phyloP scores from a whole-genome alignment of 2,888 invertebrate genomes.

The Quadriops clusia region DNA sequence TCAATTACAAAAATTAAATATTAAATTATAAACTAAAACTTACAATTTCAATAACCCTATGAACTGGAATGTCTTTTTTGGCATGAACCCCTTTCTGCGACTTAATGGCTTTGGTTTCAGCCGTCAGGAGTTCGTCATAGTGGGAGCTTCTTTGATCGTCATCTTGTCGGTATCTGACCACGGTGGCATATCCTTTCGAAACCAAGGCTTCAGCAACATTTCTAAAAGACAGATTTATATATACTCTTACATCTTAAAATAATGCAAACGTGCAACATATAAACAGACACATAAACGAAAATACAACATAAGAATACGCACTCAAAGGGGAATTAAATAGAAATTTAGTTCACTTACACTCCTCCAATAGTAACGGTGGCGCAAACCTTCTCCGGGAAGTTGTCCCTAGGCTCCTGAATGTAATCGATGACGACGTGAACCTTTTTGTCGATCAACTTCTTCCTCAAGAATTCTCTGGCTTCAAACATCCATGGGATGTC shows the following conservation, averaged over 20 bases:
- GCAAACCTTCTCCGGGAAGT: slow-evolving; percentile 89
- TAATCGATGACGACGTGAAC: slow-evolving; percentile 90
- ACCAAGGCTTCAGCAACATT: slow-evolving; percentile 93
- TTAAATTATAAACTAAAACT: too few species aligned
- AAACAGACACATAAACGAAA: too few species aligned
- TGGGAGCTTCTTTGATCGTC: slow-evolving; percentile 91
- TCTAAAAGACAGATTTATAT: slow-evolving; percentile 43
- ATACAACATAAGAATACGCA: too few species aligned
- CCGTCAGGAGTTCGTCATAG: slow-evolving; percentile 85
- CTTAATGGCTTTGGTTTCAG: slow-evolving; percentile 88
- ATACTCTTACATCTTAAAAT: too few species aligned
- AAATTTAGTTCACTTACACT: slow-evolving; percentile 56
- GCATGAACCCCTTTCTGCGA: slow-evolving; percentile 71
- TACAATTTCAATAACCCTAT: slow-evolving; percentile 76
- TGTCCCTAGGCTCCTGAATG: slow-evolving; percentile 87
- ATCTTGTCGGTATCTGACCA: slow-evolving; percentile 87
- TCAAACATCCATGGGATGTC: slow-evolving; percentile 99
- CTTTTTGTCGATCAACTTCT: slow-evolving; percentile 90
- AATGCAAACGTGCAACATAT: too few species aligned
- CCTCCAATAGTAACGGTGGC: slow-evolving; percentile 82
- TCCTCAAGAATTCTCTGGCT: slow-evolving; percentile 91
- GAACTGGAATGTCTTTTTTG: slow-evolving; percentile 74
- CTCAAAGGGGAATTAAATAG: slow-evolving; percentile 1
- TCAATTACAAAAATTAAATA: neutral
- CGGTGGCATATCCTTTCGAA: slow-evolving; percentile 81